Evolutionary conservation across 1,140 invertebrate species (phyloP).

Genomic region (Apolygus lucorum): DNA sequence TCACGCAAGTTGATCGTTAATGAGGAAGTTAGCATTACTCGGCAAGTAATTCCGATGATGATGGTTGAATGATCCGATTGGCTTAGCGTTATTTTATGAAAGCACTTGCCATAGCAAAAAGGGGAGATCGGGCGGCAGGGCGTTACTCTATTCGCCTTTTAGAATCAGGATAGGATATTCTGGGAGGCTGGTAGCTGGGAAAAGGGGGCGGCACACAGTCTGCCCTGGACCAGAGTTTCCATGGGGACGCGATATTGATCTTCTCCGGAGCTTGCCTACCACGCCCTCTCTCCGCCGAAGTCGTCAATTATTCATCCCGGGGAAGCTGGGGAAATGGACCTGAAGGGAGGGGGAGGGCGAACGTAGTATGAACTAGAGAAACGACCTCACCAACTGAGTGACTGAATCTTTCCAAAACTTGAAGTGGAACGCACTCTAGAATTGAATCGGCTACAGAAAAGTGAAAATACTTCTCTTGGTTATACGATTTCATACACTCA

Average conservation of each 20-base stretch:
- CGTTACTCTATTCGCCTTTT: too few relatives aligned
- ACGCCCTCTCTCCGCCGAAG: neutral
- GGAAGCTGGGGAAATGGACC: neutral
- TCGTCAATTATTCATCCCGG: constrained; percentile 10
- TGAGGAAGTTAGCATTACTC: too few relatives aligned
- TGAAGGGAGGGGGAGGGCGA: neutral
- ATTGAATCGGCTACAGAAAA: too few relatives aligned
- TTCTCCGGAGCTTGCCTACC: neutral
- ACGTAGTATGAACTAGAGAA: too few relatives aligned
- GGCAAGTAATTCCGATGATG: too few relatives aligned
- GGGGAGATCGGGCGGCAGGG: too few relatives aligned
- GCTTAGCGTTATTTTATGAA: neutral
- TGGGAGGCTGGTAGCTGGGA: neutral
- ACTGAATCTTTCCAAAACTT: too few relatives aligned
- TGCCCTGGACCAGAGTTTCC: constrained; percentile 6
- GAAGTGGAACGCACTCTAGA: too few relatives aligned
- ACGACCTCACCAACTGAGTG: too few relatives aligned
- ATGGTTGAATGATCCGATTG: neutral
- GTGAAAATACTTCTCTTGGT: too few relatives aligned
- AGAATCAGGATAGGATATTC: neutral
- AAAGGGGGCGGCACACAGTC: constrained; percentile 11
- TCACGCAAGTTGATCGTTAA: too few relatives aligned
- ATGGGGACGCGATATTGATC: constrained; percentile 14
- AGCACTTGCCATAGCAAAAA: neutral
- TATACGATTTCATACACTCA: too few relatives aligned